These are phyloP conservation scores for Venturia canescens DNA, from an alignment of 1,140 invertebrate genomes.

Conservation along the genomic window DNA sequence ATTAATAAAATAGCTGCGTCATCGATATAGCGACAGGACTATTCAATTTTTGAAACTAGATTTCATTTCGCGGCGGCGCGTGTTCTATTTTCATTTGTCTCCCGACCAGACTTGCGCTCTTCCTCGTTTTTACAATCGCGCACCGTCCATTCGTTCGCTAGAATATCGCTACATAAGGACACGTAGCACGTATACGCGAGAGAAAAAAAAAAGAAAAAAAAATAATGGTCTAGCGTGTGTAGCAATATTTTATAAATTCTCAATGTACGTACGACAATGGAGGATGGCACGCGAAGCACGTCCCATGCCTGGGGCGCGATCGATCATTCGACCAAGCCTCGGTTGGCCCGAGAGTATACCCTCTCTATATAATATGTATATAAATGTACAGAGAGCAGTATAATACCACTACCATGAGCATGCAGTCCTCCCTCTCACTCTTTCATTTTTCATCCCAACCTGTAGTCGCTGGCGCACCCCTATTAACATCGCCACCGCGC, in stretches of 20 bases:
- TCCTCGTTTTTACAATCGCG: not conserved
- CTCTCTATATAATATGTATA: not conserved
- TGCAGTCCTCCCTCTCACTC: not conserved
- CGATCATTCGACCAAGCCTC: conserved; percentile 47
- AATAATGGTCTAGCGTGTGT: not conserved
- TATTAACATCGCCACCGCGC: not conserved
- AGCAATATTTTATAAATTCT: conserved; percentile 43
- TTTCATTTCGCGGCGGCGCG: too few relatives aligned
- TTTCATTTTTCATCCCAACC: conserved; percentile 17
- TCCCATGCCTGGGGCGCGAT: conserved; percentile 39
- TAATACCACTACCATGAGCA: too few relatives aligned
- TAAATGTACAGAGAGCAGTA: not conserved
- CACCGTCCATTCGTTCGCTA: not conserved
- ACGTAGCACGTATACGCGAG: not conserved
- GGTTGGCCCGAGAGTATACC: not conserved
- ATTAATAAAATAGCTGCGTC: too few relatives aligned
- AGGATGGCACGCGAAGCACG: conserved; percentile 50
- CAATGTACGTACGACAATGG: conserved; percentile 47
- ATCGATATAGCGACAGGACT: too few relatives aligned
- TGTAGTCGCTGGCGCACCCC: conserved; percentile 1
- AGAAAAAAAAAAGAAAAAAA: too few relatives aligned
- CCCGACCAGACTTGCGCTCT: not conserved
- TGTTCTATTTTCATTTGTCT: too few relatives aligned
- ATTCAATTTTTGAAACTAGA: too few relatives aligned
- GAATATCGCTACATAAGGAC: not conserved